phyloP scores from a whole-genome alignment of 2,113 vertebrate genomes.

The Ahaetulla prasina region DNA sequence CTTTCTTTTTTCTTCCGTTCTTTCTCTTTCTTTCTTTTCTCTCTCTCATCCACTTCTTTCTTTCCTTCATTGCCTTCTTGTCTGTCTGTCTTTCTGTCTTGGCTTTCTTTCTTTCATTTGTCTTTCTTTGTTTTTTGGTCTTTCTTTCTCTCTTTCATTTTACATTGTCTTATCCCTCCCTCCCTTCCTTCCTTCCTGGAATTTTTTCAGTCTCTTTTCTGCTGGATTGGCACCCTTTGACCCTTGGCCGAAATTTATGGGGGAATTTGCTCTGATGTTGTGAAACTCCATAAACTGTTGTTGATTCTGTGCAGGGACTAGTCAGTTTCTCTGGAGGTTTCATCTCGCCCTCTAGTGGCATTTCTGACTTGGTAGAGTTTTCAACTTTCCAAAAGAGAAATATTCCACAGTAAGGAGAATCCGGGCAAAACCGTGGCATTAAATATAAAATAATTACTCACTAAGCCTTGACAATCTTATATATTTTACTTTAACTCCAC shows the following conservation, averaged over 20 bases:
- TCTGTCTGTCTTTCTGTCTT: not conserved
- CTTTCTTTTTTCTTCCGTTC: not conserved
- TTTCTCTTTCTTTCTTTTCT: not conserved
- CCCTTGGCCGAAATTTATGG: not conserved
- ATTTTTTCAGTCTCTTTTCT: not conserved
- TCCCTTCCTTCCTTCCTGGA: not conserved
- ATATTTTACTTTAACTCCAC: not conserved
- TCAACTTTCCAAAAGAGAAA: not conserved
- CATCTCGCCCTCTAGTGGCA: rapidly evolving
- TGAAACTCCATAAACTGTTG: not conserved
- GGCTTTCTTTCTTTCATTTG: not conserved
- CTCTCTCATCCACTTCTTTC: not conserved
- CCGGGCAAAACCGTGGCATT: not conserved
- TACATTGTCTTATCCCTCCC: not conserved
- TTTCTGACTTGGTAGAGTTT: not conserved
- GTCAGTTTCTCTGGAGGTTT: not conserved
- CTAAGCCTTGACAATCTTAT: not conserved
- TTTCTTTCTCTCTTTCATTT: not conserved
- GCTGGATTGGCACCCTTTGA: not conserved
- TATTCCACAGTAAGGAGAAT: not conserved
- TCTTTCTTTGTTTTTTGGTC: not conserved
- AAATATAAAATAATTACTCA: not conserved
- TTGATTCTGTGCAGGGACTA: not conserved
- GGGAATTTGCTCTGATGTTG: not conserved
- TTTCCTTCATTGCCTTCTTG: too few relatives aligned